Evolutionary conservation across 2,797 vertebrate genomes (phyloP).

Genomic region (Bovichtus variegatus): DNA sequence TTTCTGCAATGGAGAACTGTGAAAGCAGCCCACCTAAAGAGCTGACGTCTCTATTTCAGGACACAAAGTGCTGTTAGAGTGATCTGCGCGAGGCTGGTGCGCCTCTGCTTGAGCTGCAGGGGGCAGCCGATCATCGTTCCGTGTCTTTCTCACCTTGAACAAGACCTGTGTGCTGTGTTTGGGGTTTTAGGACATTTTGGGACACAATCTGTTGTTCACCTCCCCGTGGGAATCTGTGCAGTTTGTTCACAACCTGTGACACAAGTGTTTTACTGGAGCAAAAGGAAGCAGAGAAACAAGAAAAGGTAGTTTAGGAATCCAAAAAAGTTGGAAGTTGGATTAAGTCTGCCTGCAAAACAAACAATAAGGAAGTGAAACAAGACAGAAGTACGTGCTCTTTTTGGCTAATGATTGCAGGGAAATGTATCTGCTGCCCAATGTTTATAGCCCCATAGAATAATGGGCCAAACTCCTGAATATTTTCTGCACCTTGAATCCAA

Average conservation of each 20-base stretch:
- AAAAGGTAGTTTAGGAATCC: background rate
- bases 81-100: background rate
- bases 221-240: background rate
- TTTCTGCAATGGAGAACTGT: background rate
- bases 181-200: background rate
- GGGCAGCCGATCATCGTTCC: constrained; percentile 50
- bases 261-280: background rate
- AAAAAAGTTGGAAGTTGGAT: background rate
- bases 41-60: constrained; percentile 3
- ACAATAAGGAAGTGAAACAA: constrained; percentile 28
- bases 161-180: background rate
- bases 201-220: background rate
- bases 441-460: background rate
- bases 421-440: no score
- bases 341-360: background rate
- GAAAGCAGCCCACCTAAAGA: background rate
- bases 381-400: background rate
- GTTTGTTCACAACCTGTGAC: constrained; percentile 6
- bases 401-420: background rate
- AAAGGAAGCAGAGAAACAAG: background rate
- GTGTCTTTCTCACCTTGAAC: constrained; percentile 23
- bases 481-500: background rate
- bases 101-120: constrained; percentile 41
- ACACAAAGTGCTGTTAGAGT: background rate
- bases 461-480: background rate